Evolutionary conservation across 2,797 vertebrate species (phyloP).

Genomic region (Takifugu rubripes): DNA sequence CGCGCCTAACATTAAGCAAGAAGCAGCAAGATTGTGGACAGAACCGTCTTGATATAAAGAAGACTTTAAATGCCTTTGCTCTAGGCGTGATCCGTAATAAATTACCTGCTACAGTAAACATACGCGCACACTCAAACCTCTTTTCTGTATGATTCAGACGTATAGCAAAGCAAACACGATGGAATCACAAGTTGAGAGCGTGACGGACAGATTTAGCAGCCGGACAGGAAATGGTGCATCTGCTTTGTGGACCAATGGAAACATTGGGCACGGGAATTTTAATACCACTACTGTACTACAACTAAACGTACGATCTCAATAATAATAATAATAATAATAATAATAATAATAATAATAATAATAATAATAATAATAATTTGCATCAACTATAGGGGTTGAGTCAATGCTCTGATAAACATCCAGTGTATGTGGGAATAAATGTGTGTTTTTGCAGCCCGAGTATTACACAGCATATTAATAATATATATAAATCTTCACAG

Average conservation of each 20-base stretch:
- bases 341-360: background rate
- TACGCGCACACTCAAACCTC: slow-evolving; percentile 17
- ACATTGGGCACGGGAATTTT: background rate
- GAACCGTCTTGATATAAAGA: background rate
- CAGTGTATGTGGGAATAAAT: too few relatives aligned
- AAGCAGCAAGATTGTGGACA: background rate
- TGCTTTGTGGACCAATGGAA: slow-evolving; percentile 2
- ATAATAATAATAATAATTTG: background rate
- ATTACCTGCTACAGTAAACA: fast-evolving
- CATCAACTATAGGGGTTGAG: too few relatives aligned
- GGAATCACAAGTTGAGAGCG: background rate
- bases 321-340: background rate
- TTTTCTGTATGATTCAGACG: too few relatives aligned
- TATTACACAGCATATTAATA: too few relatives aligned
- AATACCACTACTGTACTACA: background rate
- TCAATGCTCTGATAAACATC: too few relatives aligned
- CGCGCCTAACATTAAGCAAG: background rate
- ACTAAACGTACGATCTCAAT: background rate
- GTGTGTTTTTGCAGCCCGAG: too few relatives aligned
- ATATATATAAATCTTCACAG: too few relatives aligned
- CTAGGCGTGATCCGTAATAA: background rate
- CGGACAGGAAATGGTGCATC: slow-evolving; percentile 50
- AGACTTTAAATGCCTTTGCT: background rate
- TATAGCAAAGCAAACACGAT: too few relatives aligned
- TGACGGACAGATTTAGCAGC: slow-evolving; percentile 33